phyloP scores from a whole-genome alignment of 2,113 vertebrate species.

The Hystrix brachyura region DNA sequence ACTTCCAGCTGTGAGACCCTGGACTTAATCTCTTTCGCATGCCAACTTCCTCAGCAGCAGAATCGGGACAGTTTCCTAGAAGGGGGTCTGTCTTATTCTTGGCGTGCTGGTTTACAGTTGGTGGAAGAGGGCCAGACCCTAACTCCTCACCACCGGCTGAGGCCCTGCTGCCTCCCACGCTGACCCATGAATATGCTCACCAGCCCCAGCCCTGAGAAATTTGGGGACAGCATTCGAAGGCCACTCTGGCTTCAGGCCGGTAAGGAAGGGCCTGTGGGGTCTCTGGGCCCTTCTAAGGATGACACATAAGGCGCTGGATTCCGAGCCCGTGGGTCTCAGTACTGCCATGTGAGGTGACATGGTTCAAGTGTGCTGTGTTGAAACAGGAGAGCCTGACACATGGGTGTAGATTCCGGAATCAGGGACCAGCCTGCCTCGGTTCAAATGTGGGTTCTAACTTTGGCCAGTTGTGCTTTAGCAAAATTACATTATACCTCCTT shows the following conservation, averaged over 20 bases:
- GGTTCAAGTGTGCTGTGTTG: neutral
- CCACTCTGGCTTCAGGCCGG: neutral
- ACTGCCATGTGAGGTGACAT: neutral
- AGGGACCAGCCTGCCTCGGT: neutral
- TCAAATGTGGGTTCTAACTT: neutral
- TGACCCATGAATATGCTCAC: constrained; percentile 40
- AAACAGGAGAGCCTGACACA: neutral
- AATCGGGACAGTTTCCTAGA: no score
- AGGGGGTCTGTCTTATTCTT: no score
- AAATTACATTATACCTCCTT: neutral
- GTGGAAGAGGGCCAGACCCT: no score
- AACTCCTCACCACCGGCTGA: neutral
- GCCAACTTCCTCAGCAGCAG: no score
- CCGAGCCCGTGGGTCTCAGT: neutral
- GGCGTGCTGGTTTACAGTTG: no score
- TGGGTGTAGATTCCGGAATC: neutral
- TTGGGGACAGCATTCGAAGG: neutral
- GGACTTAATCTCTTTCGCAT: no score
- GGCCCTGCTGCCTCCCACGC: neutral
- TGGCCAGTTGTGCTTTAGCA: neutral
- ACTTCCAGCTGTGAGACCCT: no score
- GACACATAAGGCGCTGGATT: neutral
- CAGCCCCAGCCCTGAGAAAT: neutral
- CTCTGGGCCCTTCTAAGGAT: neutral
- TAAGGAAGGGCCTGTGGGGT: neutral